A percentile compares a stretch with the other conserved stretches of the same genome.
These are phyloP conservation scores for Ameiurus melas DNA, from an alignment of 2,113 vertebrate genomes.

Conservation along the genomic window DNA sequence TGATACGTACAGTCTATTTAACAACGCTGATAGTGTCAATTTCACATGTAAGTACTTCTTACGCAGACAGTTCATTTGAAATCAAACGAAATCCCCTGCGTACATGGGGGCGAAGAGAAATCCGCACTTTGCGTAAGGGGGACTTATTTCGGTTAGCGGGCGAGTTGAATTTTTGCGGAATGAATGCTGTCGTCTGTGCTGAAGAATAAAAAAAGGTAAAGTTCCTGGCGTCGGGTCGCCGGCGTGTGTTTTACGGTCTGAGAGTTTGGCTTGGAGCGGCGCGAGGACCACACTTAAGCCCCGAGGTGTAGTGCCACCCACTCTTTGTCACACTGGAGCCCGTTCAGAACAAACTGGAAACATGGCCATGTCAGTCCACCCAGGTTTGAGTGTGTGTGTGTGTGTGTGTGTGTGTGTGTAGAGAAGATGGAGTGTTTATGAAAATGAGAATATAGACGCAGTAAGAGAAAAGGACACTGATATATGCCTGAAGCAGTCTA, in stretches of 20 bases:
- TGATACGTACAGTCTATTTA: not conserved
- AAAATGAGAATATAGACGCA: conserved; percentile 23
- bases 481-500: conserved; percentile 38
- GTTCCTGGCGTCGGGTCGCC: conserved; percentile 70
- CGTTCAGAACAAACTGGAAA: conserved; percentile 76
- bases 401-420: conserved; percentile 7
- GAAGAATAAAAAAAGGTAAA: conserved; percentile 71
- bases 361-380: conserved; percentile 68
- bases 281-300: conserved; percentile 71
- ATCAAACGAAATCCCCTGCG: not conserved
- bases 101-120: not conserved
- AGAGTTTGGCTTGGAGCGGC: conserved; percentile 71
- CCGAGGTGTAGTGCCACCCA: conserved; percentile 69
- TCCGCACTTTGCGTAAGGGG: not conserved
- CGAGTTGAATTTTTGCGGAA: conserved; percentile 55
- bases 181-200: conserved; percentile 64
- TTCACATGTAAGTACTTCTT: not conserved
- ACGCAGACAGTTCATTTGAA: not conserved
- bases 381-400: conserved; percentile 38
- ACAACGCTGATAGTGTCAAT: not conserved
- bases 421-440: conserved; percentile 32
- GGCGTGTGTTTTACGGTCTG: conserved; percentile 71
- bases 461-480: conserved; percentile 42
- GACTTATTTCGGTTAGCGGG: conserved; percentile 49
- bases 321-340: conserved; percentile 73